Evolutionary conservation across 2,797 vertebrate species (phyloP).

Genomic region (Prionace glauca): DNA sequence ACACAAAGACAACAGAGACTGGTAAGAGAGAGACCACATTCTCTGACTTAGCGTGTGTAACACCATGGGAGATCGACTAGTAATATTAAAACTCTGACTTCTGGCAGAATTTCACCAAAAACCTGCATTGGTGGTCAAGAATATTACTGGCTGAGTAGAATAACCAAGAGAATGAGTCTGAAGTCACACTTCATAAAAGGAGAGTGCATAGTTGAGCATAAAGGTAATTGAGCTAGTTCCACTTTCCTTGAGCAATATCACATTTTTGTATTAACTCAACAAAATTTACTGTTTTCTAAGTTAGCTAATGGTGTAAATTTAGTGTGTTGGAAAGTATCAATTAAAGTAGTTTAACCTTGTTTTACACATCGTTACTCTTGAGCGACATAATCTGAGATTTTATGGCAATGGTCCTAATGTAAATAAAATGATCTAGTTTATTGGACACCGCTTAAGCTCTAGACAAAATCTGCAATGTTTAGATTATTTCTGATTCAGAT

Average conservation of each 20-base stretch:
- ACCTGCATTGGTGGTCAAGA: background rate
- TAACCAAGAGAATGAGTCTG: conserved; percentile 30
- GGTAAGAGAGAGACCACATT: background rate
- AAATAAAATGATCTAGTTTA: background rate
- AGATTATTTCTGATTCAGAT: background rate
- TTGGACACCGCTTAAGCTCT: background rate
- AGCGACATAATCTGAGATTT: background rate
- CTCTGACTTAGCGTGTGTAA: background rate
- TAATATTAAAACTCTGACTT: conserved; percentile 25
- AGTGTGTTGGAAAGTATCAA: background rate
- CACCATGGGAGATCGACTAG: background rate
- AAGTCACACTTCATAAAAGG: conserved; percentile 3
- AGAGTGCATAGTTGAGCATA: conserved; percentile 17
- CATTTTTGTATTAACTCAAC: background rate
- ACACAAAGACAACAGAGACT: background rate
- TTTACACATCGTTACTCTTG: background rate
- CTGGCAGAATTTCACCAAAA: conserved; percentile 8
- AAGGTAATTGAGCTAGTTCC: conserved; percentile 11
- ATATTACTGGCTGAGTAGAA: conserved; percentile 11
- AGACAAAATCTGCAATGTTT: background rate
- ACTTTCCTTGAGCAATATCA: conserved; percentile 6
- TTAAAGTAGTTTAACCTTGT: background rate
- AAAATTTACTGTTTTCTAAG: background rate
- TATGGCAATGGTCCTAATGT: background rate
- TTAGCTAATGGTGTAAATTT: background rate